Evolutionary conservation across 2,888 invertebrate species (phyloP).

Genomic region (Tinea trinotella): DNA sequence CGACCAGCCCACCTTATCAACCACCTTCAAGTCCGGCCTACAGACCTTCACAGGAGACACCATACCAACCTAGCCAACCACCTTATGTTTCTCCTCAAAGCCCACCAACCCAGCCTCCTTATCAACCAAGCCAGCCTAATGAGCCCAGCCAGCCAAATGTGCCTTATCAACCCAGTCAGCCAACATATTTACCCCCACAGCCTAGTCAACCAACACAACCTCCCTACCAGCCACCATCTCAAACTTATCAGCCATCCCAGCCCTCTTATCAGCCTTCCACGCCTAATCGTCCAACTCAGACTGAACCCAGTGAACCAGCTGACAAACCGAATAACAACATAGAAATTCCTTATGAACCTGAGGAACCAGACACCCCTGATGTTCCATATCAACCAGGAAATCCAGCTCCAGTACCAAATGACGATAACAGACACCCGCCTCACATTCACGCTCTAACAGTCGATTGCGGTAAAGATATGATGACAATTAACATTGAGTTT

Average conservation of each 20-base stretch:
- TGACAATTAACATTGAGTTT: conserved; percentile 86
- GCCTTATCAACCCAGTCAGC: conserved; percentile 36
- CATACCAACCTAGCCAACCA: conserved; percentile 23
- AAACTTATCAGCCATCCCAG: conserved; percentile 27
- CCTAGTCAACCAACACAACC: conserved; percentile 29
- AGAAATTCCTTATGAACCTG: conserved; percentile 25
- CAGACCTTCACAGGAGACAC: conserved; percentile 24
- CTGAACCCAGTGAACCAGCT: conserved; percentile 33
- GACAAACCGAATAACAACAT: conserved; percentile 24
- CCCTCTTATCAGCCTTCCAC: conserved; percentile 22
- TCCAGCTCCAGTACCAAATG: conserved; percentile 42
- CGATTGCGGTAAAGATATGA: conserved; percentile 84
- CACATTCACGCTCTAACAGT: conserved; percentile 84
- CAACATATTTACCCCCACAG: conserved; percentile 27
- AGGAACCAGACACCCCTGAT: conserved; percentile 25
- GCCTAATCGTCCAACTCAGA: conserved; percentile 25
- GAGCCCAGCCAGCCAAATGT: conserved; percentile 32
- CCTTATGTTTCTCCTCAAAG: neutral
- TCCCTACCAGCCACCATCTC: conserved; percentile 26
- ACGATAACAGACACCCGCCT: conserved; percentile 79
- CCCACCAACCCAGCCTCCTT: conserved; percentile 25
- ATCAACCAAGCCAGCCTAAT: conserved; percentile 33
- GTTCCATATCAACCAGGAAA: conserved; percentile 24
- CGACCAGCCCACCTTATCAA: conserved; percentile 34
- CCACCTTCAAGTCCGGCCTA: conserved; percentile 26